Base-by-base conservation (phyloP, 1,140 invertebrate genomes). In the Neodiprion fabricii region DNA sequence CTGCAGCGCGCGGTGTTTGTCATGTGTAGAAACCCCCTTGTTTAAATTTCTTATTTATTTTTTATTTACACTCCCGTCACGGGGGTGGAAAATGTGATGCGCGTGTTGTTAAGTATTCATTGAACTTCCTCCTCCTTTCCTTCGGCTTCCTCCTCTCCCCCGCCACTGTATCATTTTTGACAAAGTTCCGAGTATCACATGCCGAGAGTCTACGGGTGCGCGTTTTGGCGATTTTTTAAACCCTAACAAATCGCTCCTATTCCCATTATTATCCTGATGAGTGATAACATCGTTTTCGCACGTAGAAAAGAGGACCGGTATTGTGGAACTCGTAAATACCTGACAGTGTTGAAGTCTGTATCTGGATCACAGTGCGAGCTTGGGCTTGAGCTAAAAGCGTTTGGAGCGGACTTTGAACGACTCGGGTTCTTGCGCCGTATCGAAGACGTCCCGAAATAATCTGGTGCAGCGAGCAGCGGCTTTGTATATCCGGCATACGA, bases 361-460 rank as follows among this genome's bases (percentile, higher is more conserved):
- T 61, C 53, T 61, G 53, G 53, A 61, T 12, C 53, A 61, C 53
- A 17, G 53, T 17, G 53, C 53, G 53, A 17, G 53, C 53, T 61
- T 61, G 4, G 9, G 7, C 14, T 61, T 61, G 53, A 61, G 53
- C 53, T 61, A 61, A 61, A 61, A 61, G 53, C 53, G 53, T 61
- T 61, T 53, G 50, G 1, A 53, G 50, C 50, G n/a, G 50, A 53
- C 50, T 53, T 1, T 61, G n/a, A 17, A 9, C n/a, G 53, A 61
- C 53, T 61, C 8, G 11, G 53, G 53, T 9, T 61, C 53, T 17
- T 61, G 53, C 53, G 11, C 53, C 4, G 53, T 61, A 61, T 61
- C n/a, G 53, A 61, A 61, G 53, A 61, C 11, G 53, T 61, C 53
- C 53, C 11, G 53, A 61, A 61, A 61, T 61, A 61, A 61, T 61